Percentiles rank a stretch among this genome's conserved stretches.
Conservation (phyloP, 2,888 invertebrate genomes). For the Gari tellinella region DNA sequence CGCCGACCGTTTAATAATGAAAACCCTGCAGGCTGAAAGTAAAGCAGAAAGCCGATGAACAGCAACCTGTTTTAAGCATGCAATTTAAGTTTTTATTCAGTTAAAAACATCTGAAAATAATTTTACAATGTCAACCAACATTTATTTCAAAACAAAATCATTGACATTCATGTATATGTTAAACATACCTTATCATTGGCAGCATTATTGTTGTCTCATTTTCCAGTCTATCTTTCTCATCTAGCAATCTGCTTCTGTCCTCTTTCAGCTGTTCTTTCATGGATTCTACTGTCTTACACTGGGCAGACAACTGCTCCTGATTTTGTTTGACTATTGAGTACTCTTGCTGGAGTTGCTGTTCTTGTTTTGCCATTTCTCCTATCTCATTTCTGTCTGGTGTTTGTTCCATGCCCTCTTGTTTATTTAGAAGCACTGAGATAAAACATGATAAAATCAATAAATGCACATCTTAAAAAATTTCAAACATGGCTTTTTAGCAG, state of each 20-base stretch:
- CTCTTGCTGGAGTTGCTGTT: slow-evolving; percentile 50
- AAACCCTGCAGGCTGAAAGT: no score
- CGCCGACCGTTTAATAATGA: no score
- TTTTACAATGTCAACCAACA: no score
- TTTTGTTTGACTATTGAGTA: slow-evolving; percentile 24
- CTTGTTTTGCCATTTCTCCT: slow-evolving; percentile 34
- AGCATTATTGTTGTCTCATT: slow-evolving; percentile 58
- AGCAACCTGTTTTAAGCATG: no score
- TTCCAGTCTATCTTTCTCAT: slow-evolving; percentile 53
- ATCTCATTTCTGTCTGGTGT: slow-evolving; percentile 7
- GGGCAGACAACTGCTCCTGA: slow-evolving; percentile 41
- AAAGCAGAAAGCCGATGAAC: no score
- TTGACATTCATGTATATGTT: no score
- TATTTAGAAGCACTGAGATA: background rate
- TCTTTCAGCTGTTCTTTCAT: slow-evolving; percentile 26
- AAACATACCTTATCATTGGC: slow-evolving; percentile 64
- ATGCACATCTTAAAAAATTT: no score
- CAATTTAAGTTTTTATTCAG: no score
- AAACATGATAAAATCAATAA: no score
- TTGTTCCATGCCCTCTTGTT: slow-evolving; percentile 15
- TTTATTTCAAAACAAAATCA: no score
- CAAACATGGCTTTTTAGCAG: no score
- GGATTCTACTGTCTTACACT: slow-evolving; percentile 37
- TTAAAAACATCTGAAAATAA: no score
- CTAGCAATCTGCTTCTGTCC: slow-evolving; percentile 29